Evolutionary conservation across 2,113 vertebrate genomes (phyloP).

Genomic region (Alethe diademata): DNA sequence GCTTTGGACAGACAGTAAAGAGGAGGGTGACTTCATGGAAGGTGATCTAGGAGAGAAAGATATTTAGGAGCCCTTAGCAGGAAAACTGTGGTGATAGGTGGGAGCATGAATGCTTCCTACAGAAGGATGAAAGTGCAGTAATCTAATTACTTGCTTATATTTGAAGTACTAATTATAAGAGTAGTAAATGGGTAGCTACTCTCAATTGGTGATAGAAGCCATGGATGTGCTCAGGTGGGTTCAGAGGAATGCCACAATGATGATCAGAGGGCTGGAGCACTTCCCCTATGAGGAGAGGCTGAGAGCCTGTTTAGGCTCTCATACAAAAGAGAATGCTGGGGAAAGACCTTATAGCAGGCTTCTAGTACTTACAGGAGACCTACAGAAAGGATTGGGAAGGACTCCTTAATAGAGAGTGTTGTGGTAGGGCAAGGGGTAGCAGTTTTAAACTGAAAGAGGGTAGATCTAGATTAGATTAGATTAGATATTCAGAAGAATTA

Average conservation of each 20-base stretch:
- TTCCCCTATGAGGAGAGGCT: neutral
- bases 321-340: neutral
- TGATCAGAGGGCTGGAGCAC: neutral
- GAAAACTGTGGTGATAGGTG: neutral
- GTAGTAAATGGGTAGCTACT: neutral
- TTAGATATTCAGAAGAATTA: neutral
- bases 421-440: neutral
- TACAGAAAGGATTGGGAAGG: neutral
- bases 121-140: neutral
- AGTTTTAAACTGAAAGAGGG: neutral
- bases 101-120: neutral
- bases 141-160: neutral
- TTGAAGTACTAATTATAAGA: neutral
- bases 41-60: neutral
- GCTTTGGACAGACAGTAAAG: neutral
- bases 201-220: neutral
- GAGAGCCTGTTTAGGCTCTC: neutral
- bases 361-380: neutral
- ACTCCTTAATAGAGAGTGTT: neutral
- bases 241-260: rapidly evolving
- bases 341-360: neutral
- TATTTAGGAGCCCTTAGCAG: neutral
- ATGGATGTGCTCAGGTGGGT: neutral
- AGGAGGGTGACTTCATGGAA: neutral
- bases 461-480: neutral